phyloP scores from a whole-genome alignment of 1,140 invertebrate genomes.

The Drosophila athabasca region DNA sequence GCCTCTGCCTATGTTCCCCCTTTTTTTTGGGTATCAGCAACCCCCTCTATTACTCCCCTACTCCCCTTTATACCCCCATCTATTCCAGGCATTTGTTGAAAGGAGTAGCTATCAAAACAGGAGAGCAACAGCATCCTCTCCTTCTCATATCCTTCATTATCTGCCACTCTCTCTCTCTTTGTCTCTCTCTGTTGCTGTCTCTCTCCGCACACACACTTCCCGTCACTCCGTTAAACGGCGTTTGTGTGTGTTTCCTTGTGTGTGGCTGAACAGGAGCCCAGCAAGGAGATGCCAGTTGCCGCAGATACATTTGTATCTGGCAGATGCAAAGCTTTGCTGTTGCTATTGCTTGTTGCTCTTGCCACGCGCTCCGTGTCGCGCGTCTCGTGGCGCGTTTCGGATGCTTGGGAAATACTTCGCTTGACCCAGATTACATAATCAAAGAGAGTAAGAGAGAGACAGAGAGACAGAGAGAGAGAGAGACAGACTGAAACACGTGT shows the following conservation, averaged over 20 bases:
- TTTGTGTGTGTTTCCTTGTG: constrained; percentile 72
- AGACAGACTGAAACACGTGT: constrained; percentile 23
- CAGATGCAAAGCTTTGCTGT: constrained; percentile 25
- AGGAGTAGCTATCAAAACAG: too few relatives aligned
- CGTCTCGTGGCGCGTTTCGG: constrained; percentile 16
- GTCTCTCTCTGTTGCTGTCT: constrained; percentile 9
- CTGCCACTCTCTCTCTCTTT: neutral
- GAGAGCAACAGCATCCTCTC: neutral
- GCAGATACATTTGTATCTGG: constrained; percentile 72
- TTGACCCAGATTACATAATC: constrained; percentile 77
- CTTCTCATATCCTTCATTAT: neutral
- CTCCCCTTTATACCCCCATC: neutral
- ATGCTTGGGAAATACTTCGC: constrained; percentile 57
- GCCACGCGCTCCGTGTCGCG: constrained; percentile 16
- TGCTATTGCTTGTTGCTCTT: constrained; percentile 45
- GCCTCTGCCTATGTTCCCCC: neutral
- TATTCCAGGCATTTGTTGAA: neutral
- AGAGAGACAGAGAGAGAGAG: neutral
- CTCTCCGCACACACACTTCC: constrained; percentile 30
- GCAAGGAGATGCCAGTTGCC: constrained; percentile 32
- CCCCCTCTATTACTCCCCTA: neutral
- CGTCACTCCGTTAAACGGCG: constrained; percentile 29
- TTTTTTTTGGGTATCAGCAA: neutral
- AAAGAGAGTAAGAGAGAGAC: constrained; percentile 7
- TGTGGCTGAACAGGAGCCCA: constrained; percentile 73